Evolutionary conservation across 2,888 invertebrate genomes (phyloP), one percentile per base, ranked within the genome.

Genomic region (Tipula helvola): DNA sequence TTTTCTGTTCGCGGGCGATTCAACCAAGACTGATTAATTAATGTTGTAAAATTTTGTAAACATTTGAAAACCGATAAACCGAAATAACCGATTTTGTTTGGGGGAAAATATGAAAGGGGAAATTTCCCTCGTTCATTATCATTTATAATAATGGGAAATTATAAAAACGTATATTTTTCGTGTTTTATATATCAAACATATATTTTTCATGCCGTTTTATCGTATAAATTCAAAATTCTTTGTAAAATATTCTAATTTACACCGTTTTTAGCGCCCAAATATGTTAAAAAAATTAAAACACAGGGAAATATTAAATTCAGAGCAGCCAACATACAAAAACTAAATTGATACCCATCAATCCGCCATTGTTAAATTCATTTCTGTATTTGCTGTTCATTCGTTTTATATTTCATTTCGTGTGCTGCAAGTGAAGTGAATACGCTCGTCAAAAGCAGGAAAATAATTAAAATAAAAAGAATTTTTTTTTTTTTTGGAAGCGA

Each of bases 401-500:
- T 71, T 71, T n/a, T n/a, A n/a, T 71, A 52, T 39, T 52, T 85
- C 47, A 87, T 41, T 52, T 87, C 85, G 47, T 44, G n/a, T n/a
- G n/a, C n/a, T n/a, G 41, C 85, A 36, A 39, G 18, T 86, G 36
- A 84, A 85, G 39, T 39, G 39, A 39, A 39, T n/a, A 12, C 10
- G 12, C 28, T 71, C 71, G 71, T 71, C 71, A 71, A 28, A 71
- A 18, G 71, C 71, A 71, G 28, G 2, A 28, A 28, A 71, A 71
- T 28, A 71, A 71, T 71, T 28, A 28, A 28, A 28, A 28, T 28
- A 28, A 28, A 57, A 57, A 86, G 12, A 47, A 52, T 87, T 86
- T 87, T 71, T 52, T 86, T 41, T 87, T 86, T 87, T 86, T 83
- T 86, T 87, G 86, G 86, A 44, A 86, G 86, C 57, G 41, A 71